These are phyloP conservation scores for Hydrotaea diabolus DNA, from an alignment of 2,888 invertebrate genomes.

Conservation along the genomic window DNA sequence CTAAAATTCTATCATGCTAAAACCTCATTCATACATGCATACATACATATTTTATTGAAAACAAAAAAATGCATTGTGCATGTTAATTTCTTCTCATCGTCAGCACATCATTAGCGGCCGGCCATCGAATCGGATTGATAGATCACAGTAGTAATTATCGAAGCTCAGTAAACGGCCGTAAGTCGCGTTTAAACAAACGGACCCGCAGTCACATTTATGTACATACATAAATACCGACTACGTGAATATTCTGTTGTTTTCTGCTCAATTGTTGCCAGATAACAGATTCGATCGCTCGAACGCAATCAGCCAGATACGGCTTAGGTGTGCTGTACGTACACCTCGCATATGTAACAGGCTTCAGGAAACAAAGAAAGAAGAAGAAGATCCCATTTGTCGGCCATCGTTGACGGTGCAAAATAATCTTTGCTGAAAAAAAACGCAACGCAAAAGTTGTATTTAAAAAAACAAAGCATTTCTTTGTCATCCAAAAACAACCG, in stretches of 20 bases:
- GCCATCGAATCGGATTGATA: slow-evolving; percentile 13
- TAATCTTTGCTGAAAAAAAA: neutral
- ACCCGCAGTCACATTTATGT: neutral
- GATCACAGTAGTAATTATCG: slow-evolving; percentile 2
- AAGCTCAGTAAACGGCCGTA: neutral
- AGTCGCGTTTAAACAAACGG: slow-evolving; percentile 1
- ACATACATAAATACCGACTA: neutral
- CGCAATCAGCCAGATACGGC: neutral
- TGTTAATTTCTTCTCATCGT: slow-evolving; percentile 11
- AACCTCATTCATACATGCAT: neutral
- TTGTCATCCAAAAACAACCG: neutral
- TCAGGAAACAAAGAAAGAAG: slow-evolving; percentile 8
- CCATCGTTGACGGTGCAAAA: neutral
- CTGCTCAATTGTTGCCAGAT: neutral
- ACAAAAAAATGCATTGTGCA: slow-evolving; percentile 22
- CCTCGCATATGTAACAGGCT: too few relatives aligned
- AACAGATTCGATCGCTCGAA: neutral
- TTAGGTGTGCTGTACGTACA: neutral
- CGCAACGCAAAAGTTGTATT: neutral
- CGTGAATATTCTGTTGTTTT: neutral
- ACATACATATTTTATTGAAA: neutral
- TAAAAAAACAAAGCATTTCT: neutral
- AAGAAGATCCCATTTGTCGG: neutral
- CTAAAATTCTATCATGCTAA: neutral
- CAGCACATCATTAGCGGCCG: slow-evolving; percentile 20